Base-by-base conservation (phyloP, 2,888 invertebrate species). In the Capitulum mitella region DNA sequence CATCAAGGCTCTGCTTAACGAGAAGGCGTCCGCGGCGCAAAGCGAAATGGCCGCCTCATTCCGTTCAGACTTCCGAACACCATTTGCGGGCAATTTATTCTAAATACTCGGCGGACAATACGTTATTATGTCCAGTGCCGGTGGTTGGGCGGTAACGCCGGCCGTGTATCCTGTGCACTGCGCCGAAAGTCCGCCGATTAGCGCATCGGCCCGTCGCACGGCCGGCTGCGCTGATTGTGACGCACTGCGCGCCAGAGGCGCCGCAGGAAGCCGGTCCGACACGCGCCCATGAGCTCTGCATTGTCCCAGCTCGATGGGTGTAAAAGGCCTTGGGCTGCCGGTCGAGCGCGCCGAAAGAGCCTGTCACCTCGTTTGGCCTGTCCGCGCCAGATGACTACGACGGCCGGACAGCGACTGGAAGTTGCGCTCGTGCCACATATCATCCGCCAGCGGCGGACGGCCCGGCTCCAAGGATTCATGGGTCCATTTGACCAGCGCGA, bases 1-100 rank as follows among this genome's bases (percentile, higher is more conserved):
- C 70, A 70, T 70, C 70, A 70, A 5, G 22, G 70, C n/a, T n/a
- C 34, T 19, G 70, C n/a, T 22, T 70, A 70, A 37, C 70, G 37
- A 70, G 70, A 10, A 32, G 22, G 29, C 37, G 70, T 37, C 10
- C 2, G 70, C 16, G 32, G 22, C 70, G 22, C 22, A 5, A 5
- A 8, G 34, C 32, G 32, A 3, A 61, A 32, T 32, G 61, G 58
- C 61, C 16, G 16, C 61, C 29, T 3, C 61, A 61, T 16, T 32
- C 61, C 61, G 61, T n/a, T 16, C 10, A 61, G 61, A 61, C 61
- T 5, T 70, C 70, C 34, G 70, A 6, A 37, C 70, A 14, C 22
- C 16, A 70, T 70, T 70, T 70, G 32, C 70, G 3, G 22, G 22
- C 37, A 19, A 70, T 70, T 70, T 32, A 70, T 37, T 14, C 37